phyloP scores from a whole-genome alignment of 2,888 invertebrate species.

The Andrena minutula region DNA sequence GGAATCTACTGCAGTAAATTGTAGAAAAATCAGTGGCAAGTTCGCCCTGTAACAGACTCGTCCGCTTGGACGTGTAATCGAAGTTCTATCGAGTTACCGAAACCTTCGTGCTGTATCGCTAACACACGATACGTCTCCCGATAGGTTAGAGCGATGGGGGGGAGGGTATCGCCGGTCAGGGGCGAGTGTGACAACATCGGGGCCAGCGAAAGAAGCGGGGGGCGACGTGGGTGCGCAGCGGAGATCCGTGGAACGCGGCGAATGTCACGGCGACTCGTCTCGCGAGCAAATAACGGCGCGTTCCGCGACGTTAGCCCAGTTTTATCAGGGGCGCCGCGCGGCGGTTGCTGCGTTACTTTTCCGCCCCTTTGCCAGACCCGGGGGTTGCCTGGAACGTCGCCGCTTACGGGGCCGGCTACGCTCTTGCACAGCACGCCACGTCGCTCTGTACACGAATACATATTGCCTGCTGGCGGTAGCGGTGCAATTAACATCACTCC shows the following conservation, averaged over 20 bases:
- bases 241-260: constrained; percentile 26
- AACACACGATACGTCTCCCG: too few relatives aligned
- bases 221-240: constrained; percentile 7
- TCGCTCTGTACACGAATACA: constrained; percentile 72
- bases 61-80: too few relatives aligned
- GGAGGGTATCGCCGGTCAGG: constrained; percentile 5
- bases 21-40: too few relatives aligned
- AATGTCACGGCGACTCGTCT: constrained; percentile 26
- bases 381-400: constrained; percentile 39
- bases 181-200: constrained; percentile 1
- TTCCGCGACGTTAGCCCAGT: constrained; percentile 61
- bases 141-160: neutral
- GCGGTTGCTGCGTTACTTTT: constrained; percentile 59
- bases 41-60: too few relatives aligned
- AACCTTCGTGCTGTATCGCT: constrained; percentile 5
- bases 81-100: too few relatives aligned
- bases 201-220: neutral
- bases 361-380: constrained; percentile 39
- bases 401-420: constrained; percentile 65
- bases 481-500: constrained; percentile 77
- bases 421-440: constrained; percentile 50
- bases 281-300: constrained; percentile 35
- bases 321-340: constrained; percentile 47
- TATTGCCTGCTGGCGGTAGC: constrained; percentile 76
- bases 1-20: too few relatives aligned